A percentile compares a stretch with the other conserved stretches of the same genome.
These are phyloP conservation scores for Melieria omissa DNA, from an alignment of 2,888 invertebrate species.

Conservation along the genomic window DNA sequence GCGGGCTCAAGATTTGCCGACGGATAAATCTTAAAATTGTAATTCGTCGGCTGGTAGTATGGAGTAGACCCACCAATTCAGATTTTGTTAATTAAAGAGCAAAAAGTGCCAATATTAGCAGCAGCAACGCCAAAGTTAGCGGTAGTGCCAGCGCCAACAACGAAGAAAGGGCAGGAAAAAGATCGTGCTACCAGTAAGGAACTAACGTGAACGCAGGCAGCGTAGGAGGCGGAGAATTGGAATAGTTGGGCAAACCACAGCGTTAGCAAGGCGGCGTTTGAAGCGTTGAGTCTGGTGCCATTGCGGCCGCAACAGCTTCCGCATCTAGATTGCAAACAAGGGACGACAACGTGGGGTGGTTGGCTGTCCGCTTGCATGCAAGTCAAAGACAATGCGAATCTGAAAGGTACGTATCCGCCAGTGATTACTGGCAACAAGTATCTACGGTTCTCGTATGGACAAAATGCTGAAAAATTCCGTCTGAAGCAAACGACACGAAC, in stretches of 20 bases:
- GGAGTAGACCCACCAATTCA: too few species aligned
- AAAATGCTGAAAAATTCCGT: too few species aligned
- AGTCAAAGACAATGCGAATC: constrained; percentile 16
- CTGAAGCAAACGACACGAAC: too few species aligned
- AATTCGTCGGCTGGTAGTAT: too few species aligned
- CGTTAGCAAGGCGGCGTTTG: constrained; percentile 1
- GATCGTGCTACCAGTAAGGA: constrained; percentile 15
- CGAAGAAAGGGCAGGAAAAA: constrained; percentile 2
- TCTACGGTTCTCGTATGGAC: too few species aligned
- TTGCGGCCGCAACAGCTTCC: not conserved
- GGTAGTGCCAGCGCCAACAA: not conserved
- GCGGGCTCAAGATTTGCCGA: too few species aligned
- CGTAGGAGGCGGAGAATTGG: not conserved
- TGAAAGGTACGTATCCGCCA: constrained; percentile 16
- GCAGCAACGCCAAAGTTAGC: not conserved
- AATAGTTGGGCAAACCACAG: not conserved
- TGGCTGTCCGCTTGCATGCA: constrained; percentile 6
- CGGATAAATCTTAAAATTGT: too few species aligned
- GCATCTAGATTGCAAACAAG: not conserved
- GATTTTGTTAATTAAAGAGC: constrained; percentile 25
- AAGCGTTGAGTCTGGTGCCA: not conserved
- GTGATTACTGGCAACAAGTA: too few species aligned
- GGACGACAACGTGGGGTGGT: not conserved
- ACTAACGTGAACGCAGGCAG: constrained; percentile 2
- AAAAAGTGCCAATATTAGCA: constrained; percentile 9